phyloP scores from a whole-genome alignment of 2,797 vertebrate species.

The Antrozous pallidus region DNA sequence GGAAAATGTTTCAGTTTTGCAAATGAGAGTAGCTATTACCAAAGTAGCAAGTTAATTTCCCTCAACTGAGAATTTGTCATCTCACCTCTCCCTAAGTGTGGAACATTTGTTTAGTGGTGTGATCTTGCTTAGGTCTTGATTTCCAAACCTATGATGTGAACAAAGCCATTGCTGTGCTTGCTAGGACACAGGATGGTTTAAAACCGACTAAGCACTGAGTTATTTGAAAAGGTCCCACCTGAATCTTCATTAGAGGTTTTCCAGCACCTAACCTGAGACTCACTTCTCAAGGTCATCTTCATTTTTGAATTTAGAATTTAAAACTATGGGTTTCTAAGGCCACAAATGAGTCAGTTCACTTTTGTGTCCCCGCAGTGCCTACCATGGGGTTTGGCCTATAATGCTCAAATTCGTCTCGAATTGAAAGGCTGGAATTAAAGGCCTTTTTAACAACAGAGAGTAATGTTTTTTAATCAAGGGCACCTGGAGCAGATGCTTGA shows the following conservation, averaged over 20 bases:
- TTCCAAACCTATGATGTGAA: constrained; percentile 66
- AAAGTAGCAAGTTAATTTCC: constrained; percentile 17
- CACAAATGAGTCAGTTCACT: not conserved
- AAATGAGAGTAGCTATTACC: constrained; percentile 8
- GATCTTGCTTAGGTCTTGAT: constrained; percentile 69
- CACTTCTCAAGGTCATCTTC: constrained; percentile 63
- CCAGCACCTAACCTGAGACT: not conserved
- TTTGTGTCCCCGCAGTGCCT: not conserved
- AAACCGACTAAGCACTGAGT: constrained; percentile 45
- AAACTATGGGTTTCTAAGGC: not conserved
- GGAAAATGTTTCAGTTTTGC: not conserved
- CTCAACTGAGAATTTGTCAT: constrained; percentile 17
- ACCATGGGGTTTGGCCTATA: not conserved
- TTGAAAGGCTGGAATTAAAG: constrained; percentile 5
- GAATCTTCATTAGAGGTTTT: constrained; percentile 54
- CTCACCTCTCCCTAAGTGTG: not conserved
- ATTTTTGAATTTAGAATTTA: constrained; percentile 62
- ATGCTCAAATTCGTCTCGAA: not conserved
- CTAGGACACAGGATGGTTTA: constrained; percentile 31
- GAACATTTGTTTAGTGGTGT: constrained; percentile 62
- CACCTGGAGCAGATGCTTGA: not conserved
- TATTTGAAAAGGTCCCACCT: constrained; percentile 69
- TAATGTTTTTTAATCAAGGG: not conserved
- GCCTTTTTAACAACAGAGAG: constrained; percentile 15
- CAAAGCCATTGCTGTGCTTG: constrained; percentile 53